Percentiles rank a stretch among this genome's conserved stretches.
Conservation (phyloP, 2,888 invertebrate species). For the Chorisops tibialis region DNA sequence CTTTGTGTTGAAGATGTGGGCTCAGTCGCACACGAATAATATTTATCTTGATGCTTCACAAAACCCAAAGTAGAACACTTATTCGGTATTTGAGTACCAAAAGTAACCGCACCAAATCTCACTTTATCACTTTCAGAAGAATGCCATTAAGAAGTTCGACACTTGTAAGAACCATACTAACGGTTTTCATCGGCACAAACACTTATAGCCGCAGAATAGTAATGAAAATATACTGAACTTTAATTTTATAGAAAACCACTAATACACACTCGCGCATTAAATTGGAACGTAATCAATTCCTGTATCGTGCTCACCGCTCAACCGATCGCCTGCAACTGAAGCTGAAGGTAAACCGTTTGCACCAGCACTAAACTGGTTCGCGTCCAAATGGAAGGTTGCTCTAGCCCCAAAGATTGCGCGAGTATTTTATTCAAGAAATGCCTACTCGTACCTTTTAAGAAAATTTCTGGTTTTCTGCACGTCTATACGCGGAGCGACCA, state of each 20-base stretch:
- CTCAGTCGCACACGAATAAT: no score
- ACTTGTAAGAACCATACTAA: no score
- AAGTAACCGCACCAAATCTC: no score
- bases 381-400: constrained; percentile 19
- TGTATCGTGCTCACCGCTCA: not conserved
- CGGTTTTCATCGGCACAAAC: no score
- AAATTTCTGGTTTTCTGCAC: not conserved
- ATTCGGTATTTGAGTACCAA: no score
- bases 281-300: not conserved
- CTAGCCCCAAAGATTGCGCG: constrained; percentile 1
- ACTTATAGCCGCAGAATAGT: not conserved
- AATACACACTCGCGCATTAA: not conserved
- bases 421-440: not conserved
- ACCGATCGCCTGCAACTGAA: constrained; percentile 15
- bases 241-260: not conserved
- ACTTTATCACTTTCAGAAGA: no score
- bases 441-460: not conserved
- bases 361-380: constrained; percentile 18
- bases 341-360: constrained; percentile 11
- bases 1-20: no score
- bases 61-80: no score
- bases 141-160: no score
- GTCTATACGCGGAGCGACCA: not conserved
- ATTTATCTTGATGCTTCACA: no score
- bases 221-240: not conserved